Conservation (phyloP, 1,140 invertebrate genomes). For the Microplitis mediator region DNA sequence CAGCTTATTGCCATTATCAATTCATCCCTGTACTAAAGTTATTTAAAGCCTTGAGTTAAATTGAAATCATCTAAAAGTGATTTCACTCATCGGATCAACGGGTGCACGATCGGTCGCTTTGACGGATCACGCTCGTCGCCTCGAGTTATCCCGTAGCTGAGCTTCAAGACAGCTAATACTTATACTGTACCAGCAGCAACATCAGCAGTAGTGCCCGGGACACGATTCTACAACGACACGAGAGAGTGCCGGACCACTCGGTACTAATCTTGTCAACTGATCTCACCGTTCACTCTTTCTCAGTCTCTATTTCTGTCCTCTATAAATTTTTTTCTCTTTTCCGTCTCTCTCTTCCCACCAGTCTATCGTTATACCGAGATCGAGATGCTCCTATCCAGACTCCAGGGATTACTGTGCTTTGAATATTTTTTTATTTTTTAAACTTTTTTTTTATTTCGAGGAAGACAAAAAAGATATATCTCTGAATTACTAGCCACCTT, state of each 20-base stretch:
- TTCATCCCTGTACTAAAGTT: background rate
- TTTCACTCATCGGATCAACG: slow-evolving; percentile 18
- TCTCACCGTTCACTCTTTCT: slow-evolving; percentile 14
- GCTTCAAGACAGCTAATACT: slow-evolving; percentile 14
- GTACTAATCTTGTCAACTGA: slow-evolving; percentile 31
- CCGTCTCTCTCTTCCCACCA: background rate
- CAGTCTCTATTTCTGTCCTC: background rate
- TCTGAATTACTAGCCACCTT: slow-evolving; percentile 1
- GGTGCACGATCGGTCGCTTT: slow-evolving; percentile 28
- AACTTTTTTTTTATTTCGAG: background rate
- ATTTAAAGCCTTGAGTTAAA: background rate
- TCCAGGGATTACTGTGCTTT: slow-evolving; percentile 11
- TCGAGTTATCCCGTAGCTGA: slow-evolving; percentile 21
- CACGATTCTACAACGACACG: slow-evolving; percentile 27
- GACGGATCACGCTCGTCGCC: slow-evolving; percentile 28
- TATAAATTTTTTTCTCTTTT: background rate
- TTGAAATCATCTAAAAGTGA: too few species aligned
- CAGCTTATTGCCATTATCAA: background rate
- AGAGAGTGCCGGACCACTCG: slow-evolving; percentile 13
- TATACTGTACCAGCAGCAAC: too few species aligned
- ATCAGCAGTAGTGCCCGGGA: slow-evolving; percentile 18
- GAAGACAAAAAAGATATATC: background rate
- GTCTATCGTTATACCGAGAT: slow-evolving; percentile 15
- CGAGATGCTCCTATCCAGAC: slow-evolving; percentile 5
- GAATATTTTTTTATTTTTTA: background rate